A percentile compares a stretch with the other conserved stretches of the same genome.
These are phyloP conservation scores for Rhogogaster chlorosoma DNA, from an alignment of 2,888 invertebrate species.

Conservation along the genomic window DNA sequence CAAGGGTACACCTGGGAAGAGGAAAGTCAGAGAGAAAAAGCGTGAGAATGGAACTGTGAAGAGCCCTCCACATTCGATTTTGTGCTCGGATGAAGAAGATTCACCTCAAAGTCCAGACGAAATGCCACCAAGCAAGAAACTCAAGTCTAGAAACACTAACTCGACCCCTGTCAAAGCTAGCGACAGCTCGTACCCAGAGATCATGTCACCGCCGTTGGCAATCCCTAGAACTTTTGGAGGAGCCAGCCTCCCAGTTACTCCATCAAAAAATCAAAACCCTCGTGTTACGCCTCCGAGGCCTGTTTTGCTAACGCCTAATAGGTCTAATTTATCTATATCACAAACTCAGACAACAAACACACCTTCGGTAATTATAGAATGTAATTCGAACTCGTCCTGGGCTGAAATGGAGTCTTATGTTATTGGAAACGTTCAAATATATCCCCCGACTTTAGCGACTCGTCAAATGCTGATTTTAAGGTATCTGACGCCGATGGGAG, in stretches of 20 bases:
- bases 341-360: slow-evolving; percentile 55
- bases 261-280: slow-evolving; percentile 56
- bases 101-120: slow-evolving; percentile 60
- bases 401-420: slow-evolving; percentile 93
- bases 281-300: slow-evolving; percentile 56
- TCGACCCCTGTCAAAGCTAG: slow-evolving; percentile 66
- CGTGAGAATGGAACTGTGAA: slow-evolving; percentile 67
- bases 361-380: slow-evolving; percentile 65
- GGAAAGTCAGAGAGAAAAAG: slow-evolving; percentile 70
- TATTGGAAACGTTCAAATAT: slow-evolving; percentile 93
- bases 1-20: slow-evolving; percentile 71
- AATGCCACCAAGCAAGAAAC: slow-evolving; percentile 68
- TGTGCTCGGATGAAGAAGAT: slow-evolving; percentile 65
- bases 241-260: slow-evolving; percentile 61
- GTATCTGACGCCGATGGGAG: slow-evolving; percentile 98
- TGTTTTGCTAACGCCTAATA: slow-evolving; percentile 54
- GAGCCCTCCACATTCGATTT: slow-evolving; percentile 60
- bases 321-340: slow-evolving; percentile 56
- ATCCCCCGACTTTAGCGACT: slow-evolving; percentile 93
- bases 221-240: slow-evolving; percentile 66
- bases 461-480: slow-evolving; percentile 95
- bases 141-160: slow-evolving; percentile 61
- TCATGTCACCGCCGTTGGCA: slow-evolving; percentile 76
- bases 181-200: slow-evolving; percentile 68
- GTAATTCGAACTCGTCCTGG: slow-evolving; percentile 89